Base-by-base conservation (phyloP, 1,140 invertebrate species). In the Musca vetustissima region DNA sequence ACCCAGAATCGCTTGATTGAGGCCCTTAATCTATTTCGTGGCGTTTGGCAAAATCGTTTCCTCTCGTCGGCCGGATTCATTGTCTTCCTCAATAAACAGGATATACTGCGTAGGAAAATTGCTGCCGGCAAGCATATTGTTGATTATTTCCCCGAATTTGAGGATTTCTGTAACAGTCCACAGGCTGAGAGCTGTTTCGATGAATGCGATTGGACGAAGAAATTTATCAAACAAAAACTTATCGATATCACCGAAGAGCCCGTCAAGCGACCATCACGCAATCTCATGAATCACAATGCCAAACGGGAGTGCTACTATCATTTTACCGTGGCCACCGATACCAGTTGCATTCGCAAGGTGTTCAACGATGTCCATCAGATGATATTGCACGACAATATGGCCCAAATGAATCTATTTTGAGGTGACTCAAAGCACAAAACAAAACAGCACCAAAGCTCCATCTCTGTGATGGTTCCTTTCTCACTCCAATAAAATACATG, bases 31-130 rank as follows among this genome's bases (percentile, higher is more conserved):
- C 83, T 93, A 6, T 93, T 93, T 73, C 84, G 89, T 69, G 89
- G 91, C 72, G 90, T 93, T 14, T 93, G 91, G 90, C 87, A 87
- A 69, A 93, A 90, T 84, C 89, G 91, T 71, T 93, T 91, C 76
- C 84, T 94, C 1, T 80, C 88, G 59, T 86, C 90, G 68, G 88
- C 91, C 11, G 92, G 91, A 4, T 83, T 93, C 15, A 92, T 94
- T 53, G 85, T 93, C 0, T 94, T 94, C 80, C 83, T 94, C 13
- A 94, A 94, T 83, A 94, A 94, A 77, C 92, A 92, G 77, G 93
- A 94, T 80, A 83, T 92, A 3, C 82, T 94, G 47, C 84, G 89
- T 73, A 85, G 87, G 17, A 94, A 94, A 81, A 85, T 93, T 24
- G 75, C 85, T 24, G 85, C 86, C 47, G 90, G 91, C n/a, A 85